These are phyloP conservation scores for Saccostrea echinata DNA, from an alignment of 1,140 invertebrate genomes.

Conservation along the genomic window DNA sequence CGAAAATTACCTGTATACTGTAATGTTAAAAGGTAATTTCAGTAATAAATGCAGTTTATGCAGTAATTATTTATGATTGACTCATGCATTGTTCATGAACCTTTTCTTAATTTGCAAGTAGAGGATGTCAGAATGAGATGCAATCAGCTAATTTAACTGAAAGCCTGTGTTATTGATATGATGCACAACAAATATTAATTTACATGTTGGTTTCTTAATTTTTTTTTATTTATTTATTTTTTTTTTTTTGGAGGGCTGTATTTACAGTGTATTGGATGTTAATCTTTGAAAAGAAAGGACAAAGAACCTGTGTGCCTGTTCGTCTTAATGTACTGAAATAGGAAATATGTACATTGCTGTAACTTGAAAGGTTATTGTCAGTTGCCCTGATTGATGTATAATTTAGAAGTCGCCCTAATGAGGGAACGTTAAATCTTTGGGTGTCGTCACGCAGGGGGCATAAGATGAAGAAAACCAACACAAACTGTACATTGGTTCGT, in stretches of 20 bases:
- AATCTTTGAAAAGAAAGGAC: neutral
- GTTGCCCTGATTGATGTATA: neutral
- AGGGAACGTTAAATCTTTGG: neutral
- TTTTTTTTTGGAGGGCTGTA: neutral
- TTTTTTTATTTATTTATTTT: neutral
- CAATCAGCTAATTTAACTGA: conserved; percentile 12
- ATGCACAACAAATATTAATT: neutral
- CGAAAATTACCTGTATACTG: neutral
- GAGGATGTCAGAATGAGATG: neutral
- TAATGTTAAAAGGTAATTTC: neutral
- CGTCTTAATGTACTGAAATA: neutral
- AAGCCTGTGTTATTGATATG: neutral
- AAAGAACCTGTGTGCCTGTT: neutral
- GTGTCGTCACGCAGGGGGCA: conserved; percentile 13
- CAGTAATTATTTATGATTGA: neutral
- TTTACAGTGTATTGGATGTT: neutral
- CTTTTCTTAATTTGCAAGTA: neutral
- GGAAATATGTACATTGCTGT: neutral
- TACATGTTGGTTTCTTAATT: neutral
- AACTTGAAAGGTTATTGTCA: neutral
- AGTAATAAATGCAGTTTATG: neutral
- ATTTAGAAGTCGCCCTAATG: conserved; percentile 9
- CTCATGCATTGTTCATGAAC: neutral
- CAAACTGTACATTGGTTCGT: conserved; percentile 7
- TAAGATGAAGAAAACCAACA: neutral